A percentile compares a stretch with the other conserved stretches of the same genome.
phyloP scores from a whole-genome alignment of 2,888 invertebrate genomes.

The Eilema sororculum region DNA sequence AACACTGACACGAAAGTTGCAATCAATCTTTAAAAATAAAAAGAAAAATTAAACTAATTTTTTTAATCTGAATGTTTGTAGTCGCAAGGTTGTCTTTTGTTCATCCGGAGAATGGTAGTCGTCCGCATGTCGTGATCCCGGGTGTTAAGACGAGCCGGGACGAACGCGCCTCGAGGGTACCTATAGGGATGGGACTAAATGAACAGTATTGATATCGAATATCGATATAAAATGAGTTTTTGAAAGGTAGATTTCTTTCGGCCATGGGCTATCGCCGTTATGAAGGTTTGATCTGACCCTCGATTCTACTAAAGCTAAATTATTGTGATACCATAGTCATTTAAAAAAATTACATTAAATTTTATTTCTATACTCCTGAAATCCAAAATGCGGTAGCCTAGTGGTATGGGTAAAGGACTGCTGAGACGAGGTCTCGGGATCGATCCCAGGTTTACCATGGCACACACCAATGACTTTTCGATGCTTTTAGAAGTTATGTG shows the following conservation, averaged over 20 bases:
- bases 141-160: conserved; percentile 40
- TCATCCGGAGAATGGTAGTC: conserved; percentile 35
- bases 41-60: background rate
- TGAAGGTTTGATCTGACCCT: too few relatives aligned
- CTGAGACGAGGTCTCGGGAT: too few relatives aligned
- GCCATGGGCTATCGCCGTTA: background rate
- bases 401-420: too few relatives aligned
- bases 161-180: conserved; percentile 27
- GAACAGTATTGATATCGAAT: conserved; percentile 7
- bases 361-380: too few relatives aligned
- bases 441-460: too few relatives aligned
- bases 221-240: conserved; percentile 16
- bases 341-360: too few relatives aligned
- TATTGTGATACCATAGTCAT: too few relatives aligned
- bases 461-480: too few relatives aligned
- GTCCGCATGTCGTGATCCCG: conserved; percentile 46
- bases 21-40: background rate
- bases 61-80: conserved; percentile 1
- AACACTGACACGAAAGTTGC: background rate
- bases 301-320: too few relatives aligned
- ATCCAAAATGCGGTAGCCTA: too few relatives aligned
- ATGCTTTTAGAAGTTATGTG: too few relatives aligned
- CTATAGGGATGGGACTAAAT: conserved; percentile 11
- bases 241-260: background rate
- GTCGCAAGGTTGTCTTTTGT: conserved; percentile 13